Percentiles rank a stretch among this genome's conserved stretches.
Evolutionary conservation across 2,888 invertebrate genomes (phyloP).

Genomic region (Seladonia tumulorum): DNA sequence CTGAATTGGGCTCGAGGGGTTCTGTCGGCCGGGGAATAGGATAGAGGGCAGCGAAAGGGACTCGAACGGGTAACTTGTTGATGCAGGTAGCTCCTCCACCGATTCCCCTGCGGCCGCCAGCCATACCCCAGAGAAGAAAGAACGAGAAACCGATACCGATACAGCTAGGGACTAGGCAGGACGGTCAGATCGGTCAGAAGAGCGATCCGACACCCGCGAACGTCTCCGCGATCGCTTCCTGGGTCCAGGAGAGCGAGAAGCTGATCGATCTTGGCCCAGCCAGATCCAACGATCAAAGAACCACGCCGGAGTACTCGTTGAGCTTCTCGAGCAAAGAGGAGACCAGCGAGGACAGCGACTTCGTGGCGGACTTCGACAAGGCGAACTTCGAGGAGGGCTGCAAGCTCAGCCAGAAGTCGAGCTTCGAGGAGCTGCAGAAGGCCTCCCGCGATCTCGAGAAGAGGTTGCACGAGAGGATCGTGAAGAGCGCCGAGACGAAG

Average conservation of each 20-base stretch:
- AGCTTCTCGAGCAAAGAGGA: slow-evolving; percentile 48
- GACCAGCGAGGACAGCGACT: slow-evolving; percentile 53
- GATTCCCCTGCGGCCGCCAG: slow-evolving; percentile 85
- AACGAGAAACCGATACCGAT: slow-evolving; percentile 80
- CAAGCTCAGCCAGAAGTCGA: slow-evolving; percentile 66
- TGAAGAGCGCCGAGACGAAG: slow-evolving; percentile 68
- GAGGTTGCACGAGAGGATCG: slow-evolving; percentile 76
- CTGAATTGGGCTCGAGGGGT: slow-evolving; percentile 1
- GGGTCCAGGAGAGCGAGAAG: slow-evolving; percentile 68
- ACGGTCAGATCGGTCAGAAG: slow-evolving; percentile 54
- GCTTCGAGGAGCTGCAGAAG: slow-evolving; percentile 76
- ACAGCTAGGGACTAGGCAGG: slow-evolving; percentile 46
- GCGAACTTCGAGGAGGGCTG: slow-evolving; percentile 68
- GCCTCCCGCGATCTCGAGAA: slow-evolving; percentile 79
- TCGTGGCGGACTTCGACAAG: slow-evolving; percentile 63
- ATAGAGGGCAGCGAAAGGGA: not conserved
- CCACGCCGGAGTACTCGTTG: slow-evolving; percentile 45
- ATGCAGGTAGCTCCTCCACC: slow-evolving; percentile 83
- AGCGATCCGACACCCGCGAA: slow-evolving; percentile 83
- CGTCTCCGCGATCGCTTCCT: slow-evolving; percentile 35
- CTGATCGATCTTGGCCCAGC: slow-evolving; percentile 75
- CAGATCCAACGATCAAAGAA: slow-evolving; percentile 14
- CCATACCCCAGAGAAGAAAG: slow-evolving; percentile 85
- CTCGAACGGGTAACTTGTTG: slow-evolving; percentile 47
- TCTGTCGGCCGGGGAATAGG: not conserved